Evolutionary conservation across 1,140 invertebrate genomes (phyloP).

Genomic region (Sycobia sp.): DNA sequence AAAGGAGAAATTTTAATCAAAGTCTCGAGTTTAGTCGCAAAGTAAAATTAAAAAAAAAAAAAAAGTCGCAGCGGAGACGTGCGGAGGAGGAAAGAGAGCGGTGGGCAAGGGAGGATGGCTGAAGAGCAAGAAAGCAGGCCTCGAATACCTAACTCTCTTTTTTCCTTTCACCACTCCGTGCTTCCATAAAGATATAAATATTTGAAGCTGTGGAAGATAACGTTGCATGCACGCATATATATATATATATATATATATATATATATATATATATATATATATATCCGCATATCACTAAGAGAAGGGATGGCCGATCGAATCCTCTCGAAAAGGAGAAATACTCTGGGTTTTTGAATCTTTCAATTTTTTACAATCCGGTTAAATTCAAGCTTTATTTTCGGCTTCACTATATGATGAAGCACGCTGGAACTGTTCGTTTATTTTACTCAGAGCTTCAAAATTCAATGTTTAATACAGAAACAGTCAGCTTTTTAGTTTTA

Average conservation of each 20-base stretch:
- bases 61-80: background rate
- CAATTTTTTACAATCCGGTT: too few species aligned
- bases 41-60: conserved; percentile 28
- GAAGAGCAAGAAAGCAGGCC: conserved; percentile 18
- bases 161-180: conserved; percentile 10
- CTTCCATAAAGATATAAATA: conserved; percentile 9
- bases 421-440: too few species aligned
- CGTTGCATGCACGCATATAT: conserved; percentile 21
- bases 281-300: conserved; percentile 2
- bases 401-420: too few species aligned
- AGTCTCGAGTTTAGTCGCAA: conserved; percentile 32
- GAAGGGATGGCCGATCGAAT: conserved; percentile 22
- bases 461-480: too few species aligned
- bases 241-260: conserved; percentile 15
- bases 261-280: conserved; percentile 18
- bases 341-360: too few species aligned
- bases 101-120: background rate
- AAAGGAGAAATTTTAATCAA: conserved; percentile 37
- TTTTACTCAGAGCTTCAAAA: too few species aligned
- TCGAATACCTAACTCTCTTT: conserved; percentile 10
- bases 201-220: conserved; percentile 10
- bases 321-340: conserved; percentile 14
- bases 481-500: too few species aligned
- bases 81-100: background rate
- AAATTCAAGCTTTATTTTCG: too few species aligned